Conservation (phyloP, 2,797 vertebrate species). For the Urosaurus nigricauda region DNA sequence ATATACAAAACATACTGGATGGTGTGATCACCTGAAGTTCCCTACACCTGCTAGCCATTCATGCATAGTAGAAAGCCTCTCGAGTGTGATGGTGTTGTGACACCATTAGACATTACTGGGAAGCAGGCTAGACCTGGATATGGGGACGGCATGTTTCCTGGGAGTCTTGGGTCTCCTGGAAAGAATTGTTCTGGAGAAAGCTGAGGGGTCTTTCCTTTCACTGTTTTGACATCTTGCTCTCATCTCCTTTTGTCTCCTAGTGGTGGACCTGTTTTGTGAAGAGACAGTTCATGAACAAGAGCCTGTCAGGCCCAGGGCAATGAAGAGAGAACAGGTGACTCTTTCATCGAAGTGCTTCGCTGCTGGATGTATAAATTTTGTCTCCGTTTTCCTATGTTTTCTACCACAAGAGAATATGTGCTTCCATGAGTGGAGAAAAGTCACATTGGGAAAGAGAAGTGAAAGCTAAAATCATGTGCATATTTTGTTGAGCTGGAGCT, state of each 20-base stretch:
- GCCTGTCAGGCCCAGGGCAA: slow-evolving; percentile 95
- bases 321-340: slow-evolving; percentile 70
- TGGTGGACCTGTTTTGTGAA: slow-evolving; percentile 99
- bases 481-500: slow-evolving; percentile 85
- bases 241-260: slow-evolving; percentile 75
- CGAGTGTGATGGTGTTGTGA: background rate
- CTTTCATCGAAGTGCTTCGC: slow-evolving; percentile 45
- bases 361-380: slow-evolving; percentile 66
- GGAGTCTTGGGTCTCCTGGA: no score
- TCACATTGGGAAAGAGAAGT: slow-evolving; percentile 26
- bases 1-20: background rate
- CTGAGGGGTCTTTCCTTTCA: no score
- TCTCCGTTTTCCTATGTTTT: slow-evolving; percentile 73
- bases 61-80: background rate
- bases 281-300: slow-evolving; percentile 99
- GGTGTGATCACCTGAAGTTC: background rate
- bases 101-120: background rate
- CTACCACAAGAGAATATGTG: slow-evolving; percentile 64
- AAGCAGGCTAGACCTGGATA: no score
- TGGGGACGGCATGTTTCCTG: background rate
- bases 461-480: slow-evolving; percentile 51
- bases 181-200: no score
- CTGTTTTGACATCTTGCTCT: slow-evolving; percentile 18
- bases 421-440: slow-evolving; percentile 44
- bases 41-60: background rate